phyloP scores from a whole-genome alignment of 1,140 invertebrate species.

The Theocolax elegans region DNA sequence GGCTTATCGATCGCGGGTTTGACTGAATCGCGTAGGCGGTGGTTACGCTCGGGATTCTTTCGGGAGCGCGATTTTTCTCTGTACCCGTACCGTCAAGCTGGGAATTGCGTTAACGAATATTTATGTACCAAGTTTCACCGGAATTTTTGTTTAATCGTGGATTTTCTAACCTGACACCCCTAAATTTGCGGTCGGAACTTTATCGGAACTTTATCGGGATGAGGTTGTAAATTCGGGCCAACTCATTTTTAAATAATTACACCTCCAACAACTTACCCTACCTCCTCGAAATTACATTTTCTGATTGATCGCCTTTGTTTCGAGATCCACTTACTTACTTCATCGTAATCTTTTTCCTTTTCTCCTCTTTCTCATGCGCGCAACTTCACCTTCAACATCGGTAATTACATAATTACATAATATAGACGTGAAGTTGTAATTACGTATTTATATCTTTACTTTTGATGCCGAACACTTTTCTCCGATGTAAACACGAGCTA shows the following conservation, averaged over 20 bases:
- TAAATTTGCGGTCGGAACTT: slow-evolving; percentile 30
- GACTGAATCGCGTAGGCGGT: slow-evolving; percentile 13
- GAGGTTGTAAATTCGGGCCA: not conserved
- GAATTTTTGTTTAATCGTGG: slow-evolving; percentile 37
- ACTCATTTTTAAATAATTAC: slow-evolving; percentile 24
- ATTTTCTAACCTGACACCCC: slow-evolving; percentile 27
- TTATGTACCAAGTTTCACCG: slow-evolving; percentile 28
- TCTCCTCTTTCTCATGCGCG: too few species aligned
- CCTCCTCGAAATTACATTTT: too few species aligned
- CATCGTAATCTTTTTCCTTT: too few species aligned
- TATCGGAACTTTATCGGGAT: slow-evolving; percentile 7
- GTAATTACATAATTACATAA: too few species aligned
- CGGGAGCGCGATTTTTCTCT: slow-evolving; percentile 42
- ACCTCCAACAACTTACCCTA: too few species aligned
- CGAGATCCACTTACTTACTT: too few species aligned
- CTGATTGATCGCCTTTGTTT: too few species aligned
- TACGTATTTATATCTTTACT: too few species aligned
- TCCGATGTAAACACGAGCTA: too few species aligned
- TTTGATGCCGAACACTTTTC: too few species aligned
- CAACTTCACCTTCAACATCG: too few species aligned
- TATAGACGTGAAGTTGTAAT: too few species aligned
- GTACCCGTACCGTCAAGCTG: not conserved
- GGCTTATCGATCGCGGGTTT: slow-evolving; percentile 28
- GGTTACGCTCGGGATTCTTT: slow-evolving; percentile 44
- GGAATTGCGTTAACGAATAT: slow-evolving; percentile 32